A percentile compares a stretch with the other conserved stretches of the same genome.
Evolutionary conservation across 2,888 invertebrate genomes (phyloP).

Genomic region (Drosophila subsilvestris): DNA sequence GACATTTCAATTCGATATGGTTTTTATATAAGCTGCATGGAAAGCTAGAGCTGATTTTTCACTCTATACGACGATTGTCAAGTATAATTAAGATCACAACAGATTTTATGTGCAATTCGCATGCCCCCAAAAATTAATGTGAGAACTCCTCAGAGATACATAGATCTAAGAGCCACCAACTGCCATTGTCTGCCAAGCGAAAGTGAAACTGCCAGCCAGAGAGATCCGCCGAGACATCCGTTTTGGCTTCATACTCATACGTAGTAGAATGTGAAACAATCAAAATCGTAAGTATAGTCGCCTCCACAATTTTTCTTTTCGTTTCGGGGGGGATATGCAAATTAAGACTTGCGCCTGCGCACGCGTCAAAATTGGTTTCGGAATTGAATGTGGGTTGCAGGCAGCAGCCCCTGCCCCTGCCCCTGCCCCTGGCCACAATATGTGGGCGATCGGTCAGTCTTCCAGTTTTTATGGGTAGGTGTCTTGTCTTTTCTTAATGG

Average conservation of each 20-base stretch:
- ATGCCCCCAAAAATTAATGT: not conserved
- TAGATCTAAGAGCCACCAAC: not conserved
- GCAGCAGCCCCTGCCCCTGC: slow-evolving; percentile 1
- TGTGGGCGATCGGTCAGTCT: slow-evolving; percentile 38
- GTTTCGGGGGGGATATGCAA: slow-evolving; percentile 52
- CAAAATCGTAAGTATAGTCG: slow-evolving; percentile 8
- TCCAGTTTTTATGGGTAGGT: slow-evolving; percentile 14
- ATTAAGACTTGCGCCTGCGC: slow-evolving; percentile 72
- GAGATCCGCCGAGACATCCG: slow-evolving; percentile 14
- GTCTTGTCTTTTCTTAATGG: slow-evolving; percentile 23
- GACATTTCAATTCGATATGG: not conserved
- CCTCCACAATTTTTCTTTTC: slow-evolving; percentile 37
- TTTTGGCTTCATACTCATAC: not conserved
- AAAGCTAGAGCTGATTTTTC: not conserved
- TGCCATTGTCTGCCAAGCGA: not conserved
- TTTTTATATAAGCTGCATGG: not conserved
- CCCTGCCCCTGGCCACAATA: slow-evolving; percentile 8
- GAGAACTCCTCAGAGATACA: not conserved
- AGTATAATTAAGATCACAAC: slow-evolving; percentile 12
- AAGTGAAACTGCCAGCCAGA: slow-evolving; percentile 15
- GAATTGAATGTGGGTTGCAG: slow-evolving; percentile 40
- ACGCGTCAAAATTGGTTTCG: slow-evolving; percentile 60
- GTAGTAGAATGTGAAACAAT: slow-evolving; percentile 19
- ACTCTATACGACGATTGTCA: slow-evolving; percentile 5
- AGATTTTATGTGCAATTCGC: slow-evolving; percentile 8